Evolutionary conservation across 2,113 vertebrate species (phyloP).

Genomic region (Stercorarius parasiticus): DNA sequence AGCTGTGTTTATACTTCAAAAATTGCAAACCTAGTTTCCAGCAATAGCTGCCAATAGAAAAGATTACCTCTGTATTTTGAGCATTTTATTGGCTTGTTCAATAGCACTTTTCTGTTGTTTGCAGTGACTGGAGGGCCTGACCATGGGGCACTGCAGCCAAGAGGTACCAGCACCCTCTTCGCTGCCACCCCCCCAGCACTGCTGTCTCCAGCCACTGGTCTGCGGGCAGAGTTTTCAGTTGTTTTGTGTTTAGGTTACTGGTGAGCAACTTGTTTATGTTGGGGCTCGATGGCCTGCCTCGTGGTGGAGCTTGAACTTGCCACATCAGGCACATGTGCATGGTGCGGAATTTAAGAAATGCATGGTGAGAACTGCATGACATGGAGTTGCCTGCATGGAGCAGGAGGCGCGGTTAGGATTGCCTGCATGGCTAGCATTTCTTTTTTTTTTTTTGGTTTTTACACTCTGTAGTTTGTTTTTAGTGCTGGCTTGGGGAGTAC

Average conservation of each 20-base stretch:
- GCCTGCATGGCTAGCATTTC: rapidly evolving
- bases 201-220: too few species aligned
- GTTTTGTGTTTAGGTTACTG: not conserved
- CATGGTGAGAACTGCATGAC: rapidly evolving
- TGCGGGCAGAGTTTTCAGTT: rapidly evolving
- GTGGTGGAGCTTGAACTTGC: not conserved
- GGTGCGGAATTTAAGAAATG: rapidly evolving
- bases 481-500: not conserved
- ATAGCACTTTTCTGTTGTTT: not conserved
- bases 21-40: not conserved
- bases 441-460: not conserved
- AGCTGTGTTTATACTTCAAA: conserved; percentile 8
- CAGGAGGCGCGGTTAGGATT: not conserved
- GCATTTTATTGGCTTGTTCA: not conserved
- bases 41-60: conserved; percentile 15
- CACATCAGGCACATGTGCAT: rapidly evolving
- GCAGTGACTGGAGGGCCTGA: not conserved
- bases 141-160: rapidly evolving
- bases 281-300: not conserved
- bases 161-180: not conserved
- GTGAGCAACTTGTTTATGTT: rapidly evolving
- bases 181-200: not conserved
- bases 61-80: not conserved
- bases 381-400: not conserved
- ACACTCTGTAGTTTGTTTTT: not conserved